Conservation (phyloP, 2,888 invertebrate genomes). For the Stenodema calcarata region DNA sequence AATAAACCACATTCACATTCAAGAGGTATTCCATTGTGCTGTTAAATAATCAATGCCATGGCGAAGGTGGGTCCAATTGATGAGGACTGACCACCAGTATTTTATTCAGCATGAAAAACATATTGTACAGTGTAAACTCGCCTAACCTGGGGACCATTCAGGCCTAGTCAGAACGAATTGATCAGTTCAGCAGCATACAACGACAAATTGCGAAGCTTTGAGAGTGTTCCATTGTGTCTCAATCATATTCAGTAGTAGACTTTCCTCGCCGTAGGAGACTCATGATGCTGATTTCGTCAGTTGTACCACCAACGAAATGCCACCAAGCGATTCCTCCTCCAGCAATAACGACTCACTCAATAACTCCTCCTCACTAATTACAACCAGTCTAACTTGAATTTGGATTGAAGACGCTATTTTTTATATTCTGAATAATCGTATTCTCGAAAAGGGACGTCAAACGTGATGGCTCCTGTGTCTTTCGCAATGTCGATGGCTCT, state of each 20-base stretch:
- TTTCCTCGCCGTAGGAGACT: slow-evolving; percentile 84
- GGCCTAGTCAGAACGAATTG: too few relatives aligned
- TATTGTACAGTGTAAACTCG: too few relatives aligned
- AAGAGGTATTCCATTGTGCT: too few relatives aligned
- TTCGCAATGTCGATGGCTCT: slow-evolving; percentile 81
- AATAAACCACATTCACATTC: too few relatives aligned
- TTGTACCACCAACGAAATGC: slow-evolving; percentile 74
- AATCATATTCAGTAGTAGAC: slow-evolving; percentile 63
- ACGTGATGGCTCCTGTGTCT: slow-evolving; percentile 80
- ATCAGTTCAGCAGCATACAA: too few relatives aligned
- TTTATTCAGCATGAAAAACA: too few relatives aligned
- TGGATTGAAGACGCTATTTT: slow-evolving; percentile 40
- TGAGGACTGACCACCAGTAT: too few relatives aligned
- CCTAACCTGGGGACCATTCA: too few relatives aligned
- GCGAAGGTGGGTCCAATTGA: too few relatives aligned
- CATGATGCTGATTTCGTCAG: slow-evolving; percentile 74
- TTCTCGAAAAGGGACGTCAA: slow-evolving; percentile 81
- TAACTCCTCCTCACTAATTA: slow-evolving; percentile 62
- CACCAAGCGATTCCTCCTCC: slow-evolving; percentile 96
- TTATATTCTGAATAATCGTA: slow-evolving; percentile 84
- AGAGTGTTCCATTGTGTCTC: too few relatives aligned
- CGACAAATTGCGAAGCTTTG: too few relatives aligned
- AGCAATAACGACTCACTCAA: slow-evolving; percentile 80
- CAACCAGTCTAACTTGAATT: background rate
- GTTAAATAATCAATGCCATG: too few relatives aligned